phyloP scores from a whole-genome alignment of 2,888 invertebrate species.

The Drosophila suboccidentalis region DNA sequence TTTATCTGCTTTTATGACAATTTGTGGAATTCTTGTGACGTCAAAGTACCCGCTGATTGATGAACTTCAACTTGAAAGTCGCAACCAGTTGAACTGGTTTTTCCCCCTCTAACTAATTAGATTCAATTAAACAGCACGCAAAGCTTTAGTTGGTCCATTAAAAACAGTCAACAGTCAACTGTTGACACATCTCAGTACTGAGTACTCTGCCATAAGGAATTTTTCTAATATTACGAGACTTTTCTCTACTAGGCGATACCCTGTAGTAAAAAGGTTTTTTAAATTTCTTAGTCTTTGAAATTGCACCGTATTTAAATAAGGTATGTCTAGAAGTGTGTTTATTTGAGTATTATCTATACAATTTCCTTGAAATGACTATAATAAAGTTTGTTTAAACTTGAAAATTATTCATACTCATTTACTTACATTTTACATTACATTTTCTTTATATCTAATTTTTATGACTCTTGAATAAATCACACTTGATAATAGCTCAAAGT shows the following conservation, averaged over 20 bases:
- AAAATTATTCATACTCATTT: not conserved
- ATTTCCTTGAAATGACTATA: no score
- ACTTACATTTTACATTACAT: no score
- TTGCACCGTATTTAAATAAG: no score
- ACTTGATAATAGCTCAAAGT: not conserved
- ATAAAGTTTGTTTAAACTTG: not conserved
- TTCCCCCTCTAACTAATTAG: slow-evolving; percentile 33
- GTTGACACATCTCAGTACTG: slow-evolving; percentile 15
- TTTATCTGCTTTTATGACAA: slow-evolving; percentile 9
- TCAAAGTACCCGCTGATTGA: slow-evolving; percentile 30
- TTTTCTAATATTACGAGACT: not conserved
- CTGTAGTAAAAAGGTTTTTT: not conserved
- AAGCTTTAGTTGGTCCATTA: slow-evolving; percentile 12
- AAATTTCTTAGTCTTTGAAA: no score
- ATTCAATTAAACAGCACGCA: slow-evolving; percentile 34
- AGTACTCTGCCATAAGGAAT: slow-evolving; percentile 1
- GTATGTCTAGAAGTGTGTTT: no score
- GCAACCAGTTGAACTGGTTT: slow-evolving; percentile 57
- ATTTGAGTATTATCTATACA: no score
- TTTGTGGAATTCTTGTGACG: slow-evolving; percentile 33
- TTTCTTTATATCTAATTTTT: not conserved
- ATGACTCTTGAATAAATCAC: not conserved
- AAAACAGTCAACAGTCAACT: slow-evolving; percentile 17
- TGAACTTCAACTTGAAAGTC: slow-evolving; percentile 54
- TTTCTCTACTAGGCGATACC: slow-evolving; percentile 1